Evolutionary conservation across 2,797 vertebrate species (phyloP).

Genomic region (Remorina albescens): DNA sequence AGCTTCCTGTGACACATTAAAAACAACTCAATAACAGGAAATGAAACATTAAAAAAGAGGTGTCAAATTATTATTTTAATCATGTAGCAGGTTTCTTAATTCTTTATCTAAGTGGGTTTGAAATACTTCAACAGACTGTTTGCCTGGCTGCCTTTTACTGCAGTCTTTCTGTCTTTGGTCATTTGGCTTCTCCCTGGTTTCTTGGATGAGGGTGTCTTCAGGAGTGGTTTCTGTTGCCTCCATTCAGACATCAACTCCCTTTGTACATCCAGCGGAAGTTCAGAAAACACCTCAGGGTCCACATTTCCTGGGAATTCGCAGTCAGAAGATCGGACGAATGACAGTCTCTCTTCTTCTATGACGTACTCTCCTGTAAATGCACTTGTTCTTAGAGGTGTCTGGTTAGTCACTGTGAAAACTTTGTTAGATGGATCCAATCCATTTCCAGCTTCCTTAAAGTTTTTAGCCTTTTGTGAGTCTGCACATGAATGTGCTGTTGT

Average conservation of each 20-base stretch:
- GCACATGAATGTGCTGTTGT: conserved; percentile 1
- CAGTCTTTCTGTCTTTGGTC: conserved; percentile 71
- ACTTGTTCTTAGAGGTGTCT: conserved; percentile 7
- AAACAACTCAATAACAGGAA: not conserved
- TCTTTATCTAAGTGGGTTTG: conserved; percentile 77
- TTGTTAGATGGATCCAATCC: conserved; percentile 9
- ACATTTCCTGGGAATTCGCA: conserved; percentile 82
- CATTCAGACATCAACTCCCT: conserved; percentile 88
- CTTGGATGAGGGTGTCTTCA: conserved; percentile 72
- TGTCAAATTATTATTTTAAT: not conserved
- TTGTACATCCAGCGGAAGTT: conserved; percentile 86
- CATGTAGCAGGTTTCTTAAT: too few species aligned
- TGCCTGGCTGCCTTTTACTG: conserved; percentile 60
- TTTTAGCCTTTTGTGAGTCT: conserved; percentile 10
- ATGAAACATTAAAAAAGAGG: too few species aligned
- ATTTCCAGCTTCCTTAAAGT: not conserved
- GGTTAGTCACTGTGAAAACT: not conserved
- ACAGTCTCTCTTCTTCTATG: conserved; percentile 21
- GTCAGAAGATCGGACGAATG: conserved; percentile 45
- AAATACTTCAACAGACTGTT: conserved; percentile 88
- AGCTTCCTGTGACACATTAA: not conserved
- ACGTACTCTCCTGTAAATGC: not conserved
- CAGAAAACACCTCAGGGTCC: conserved; percentile 88
- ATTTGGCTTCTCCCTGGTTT: conserved; percentile 43
- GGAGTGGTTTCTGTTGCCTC: conserved; percentile 77